Evolutionary conservation across 2,113 vertebrate species (phyloP), one percentile per base, ranked within the genome.

Genomic region (Brachypteracias leptosomus): DNA sequence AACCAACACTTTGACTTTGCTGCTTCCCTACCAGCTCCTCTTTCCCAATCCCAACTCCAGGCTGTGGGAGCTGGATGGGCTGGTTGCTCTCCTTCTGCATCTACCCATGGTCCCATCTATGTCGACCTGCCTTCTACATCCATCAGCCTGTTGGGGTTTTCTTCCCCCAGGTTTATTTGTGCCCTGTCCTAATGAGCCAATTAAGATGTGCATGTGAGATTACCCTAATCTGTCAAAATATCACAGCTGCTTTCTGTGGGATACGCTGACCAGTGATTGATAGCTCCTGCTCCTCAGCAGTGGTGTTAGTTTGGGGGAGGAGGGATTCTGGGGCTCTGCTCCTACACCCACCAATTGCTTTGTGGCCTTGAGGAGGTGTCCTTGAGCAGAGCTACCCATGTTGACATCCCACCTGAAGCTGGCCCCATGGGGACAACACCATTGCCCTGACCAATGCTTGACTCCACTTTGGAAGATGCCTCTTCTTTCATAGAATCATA

Each of bases 121-220:
- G 35, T 7, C 72, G 52, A 73, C 44, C 63, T 74, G 66, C 61
- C 89, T 47, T 47, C 36, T 44, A 6, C 70, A 54, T 77, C 80
- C 70, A 70, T 62, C 85, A 77, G 46, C 61, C 74, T 46, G 36
- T 3, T 55, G 7, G 42, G 78, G 31, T 35, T 58, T 42, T 38
- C 13, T 7, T 2, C 8, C 33, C 10, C 52, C n/a, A 7, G 47
- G 59, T 79, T 89, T 93, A 87, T 90, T 85, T 89, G 90, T 74
- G 67, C 59, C 52, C 84, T 5, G 2, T 72, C 7, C 2, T 95
- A 96, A 95, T 81, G 80, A 96, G 76, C 76, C 93, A 89, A 89
- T 96, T 93, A 95, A 95, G 83, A 96, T 83, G 59, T 90, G 84
- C 85, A 76, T 61, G 86, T 25, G 80, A 94, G 85, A 96, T 93